phyloP scores from a whole-genome alignment of 2,888 invertebrate species.

The Labia minor region DNA sequence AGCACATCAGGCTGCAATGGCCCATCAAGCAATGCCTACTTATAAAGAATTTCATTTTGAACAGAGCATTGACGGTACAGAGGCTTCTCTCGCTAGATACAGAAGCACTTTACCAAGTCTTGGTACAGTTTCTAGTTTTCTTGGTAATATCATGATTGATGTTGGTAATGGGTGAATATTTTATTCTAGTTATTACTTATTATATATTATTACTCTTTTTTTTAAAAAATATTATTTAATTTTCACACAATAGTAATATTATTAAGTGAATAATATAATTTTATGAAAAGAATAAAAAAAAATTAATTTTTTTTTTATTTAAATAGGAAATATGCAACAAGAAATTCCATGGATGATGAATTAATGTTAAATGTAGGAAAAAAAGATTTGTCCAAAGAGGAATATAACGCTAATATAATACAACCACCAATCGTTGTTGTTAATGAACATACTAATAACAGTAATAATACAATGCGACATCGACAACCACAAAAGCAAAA shows the following conservation, averaged over 20 bases:
- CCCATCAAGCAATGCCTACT: constrained; percentile 22
- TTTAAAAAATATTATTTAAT: too few relatives aligned
- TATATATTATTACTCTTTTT: too few relatives aligned
- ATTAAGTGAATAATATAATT: too few relatives aligned
- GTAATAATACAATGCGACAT: not conserved
- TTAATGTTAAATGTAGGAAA: not conserved
- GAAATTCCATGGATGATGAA: not conserved
- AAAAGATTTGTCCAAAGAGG: not conserved
- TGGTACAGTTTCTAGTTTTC: constrained; percentile 20
- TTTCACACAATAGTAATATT: too few relatives aligned
- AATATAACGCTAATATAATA: not conserved
- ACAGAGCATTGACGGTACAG: constrained; percentile 27
- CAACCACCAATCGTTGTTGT: not conserved
- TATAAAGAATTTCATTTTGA: constrained; percentile 28
- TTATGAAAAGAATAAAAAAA: too few relatives aligned
- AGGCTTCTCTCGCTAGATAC: constrained; percentile 26
- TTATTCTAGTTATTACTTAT: too few relatives aligned
- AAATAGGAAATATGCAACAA: not conserved
- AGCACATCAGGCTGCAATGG: not conserved
- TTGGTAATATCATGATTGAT: not conserved
- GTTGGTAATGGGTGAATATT: too few relatives aligned
- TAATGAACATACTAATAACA: not conserved
- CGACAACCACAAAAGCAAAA: not conserved
- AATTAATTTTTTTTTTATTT: too few relatives aligned
- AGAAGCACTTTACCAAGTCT: constrained; percentile 22